A percentile compares a stretch with the other conserved stretches of the same genome.
These are phyloP conservation scores for Aldrovandia affinis DNA, from an alignment of 2,797 vertebrate genomes.

Conservation along the genomic window DNA sequence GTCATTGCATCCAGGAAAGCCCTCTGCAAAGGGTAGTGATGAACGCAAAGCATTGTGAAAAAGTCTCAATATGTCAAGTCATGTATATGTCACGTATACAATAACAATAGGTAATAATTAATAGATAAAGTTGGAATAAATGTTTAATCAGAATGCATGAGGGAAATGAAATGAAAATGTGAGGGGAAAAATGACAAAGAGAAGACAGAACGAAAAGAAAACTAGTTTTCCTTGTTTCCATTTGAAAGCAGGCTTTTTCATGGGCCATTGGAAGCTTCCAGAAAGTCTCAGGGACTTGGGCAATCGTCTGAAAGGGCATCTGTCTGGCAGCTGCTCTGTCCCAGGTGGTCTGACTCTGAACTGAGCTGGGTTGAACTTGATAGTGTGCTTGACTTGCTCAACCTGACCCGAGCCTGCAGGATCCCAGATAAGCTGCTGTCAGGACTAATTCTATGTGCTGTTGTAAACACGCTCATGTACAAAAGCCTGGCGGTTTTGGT, in stretches of 20 bases:
- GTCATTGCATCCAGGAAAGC: background rate
- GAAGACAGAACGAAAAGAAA: constrained; percentile 25
- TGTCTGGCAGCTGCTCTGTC: constrained; percentile 67
- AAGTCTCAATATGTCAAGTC: too few relatives aligned
- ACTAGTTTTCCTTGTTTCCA: constrained; percentile 32
- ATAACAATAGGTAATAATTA: too few relatives aligned
- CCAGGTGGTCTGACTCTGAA: constrained; percentile 74
- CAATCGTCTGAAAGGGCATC: constrained; percentile 73
- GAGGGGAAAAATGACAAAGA: background rate
- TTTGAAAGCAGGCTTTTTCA: constrained; percentile 74
- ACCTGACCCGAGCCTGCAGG: constrained; percentile 35
- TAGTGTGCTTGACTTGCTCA: constrained; percentile 43
- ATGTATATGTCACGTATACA: too few relatives aligned
- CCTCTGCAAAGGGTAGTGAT: background rate
- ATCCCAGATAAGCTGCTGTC: constrained; percentile 39
- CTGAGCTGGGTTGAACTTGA: constrained; percentile 64
- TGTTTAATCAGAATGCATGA: background rate
- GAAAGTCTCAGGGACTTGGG: constrained; percentile 79
- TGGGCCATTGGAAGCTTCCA: constrained; percentile 81
- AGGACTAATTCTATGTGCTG: constrained; percentile 9
- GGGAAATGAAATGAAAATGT: background rate
- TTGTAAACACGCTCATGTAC: constrained; percentile 16
- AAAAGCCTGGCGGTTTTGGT: background rate
- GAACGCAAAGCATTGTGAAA: background rate
- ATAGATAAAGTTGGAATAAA: background rate